phyloP scores from a whole-genome alignment of 2,113 vertebrate genomes.

The Mola mola region DNA sequence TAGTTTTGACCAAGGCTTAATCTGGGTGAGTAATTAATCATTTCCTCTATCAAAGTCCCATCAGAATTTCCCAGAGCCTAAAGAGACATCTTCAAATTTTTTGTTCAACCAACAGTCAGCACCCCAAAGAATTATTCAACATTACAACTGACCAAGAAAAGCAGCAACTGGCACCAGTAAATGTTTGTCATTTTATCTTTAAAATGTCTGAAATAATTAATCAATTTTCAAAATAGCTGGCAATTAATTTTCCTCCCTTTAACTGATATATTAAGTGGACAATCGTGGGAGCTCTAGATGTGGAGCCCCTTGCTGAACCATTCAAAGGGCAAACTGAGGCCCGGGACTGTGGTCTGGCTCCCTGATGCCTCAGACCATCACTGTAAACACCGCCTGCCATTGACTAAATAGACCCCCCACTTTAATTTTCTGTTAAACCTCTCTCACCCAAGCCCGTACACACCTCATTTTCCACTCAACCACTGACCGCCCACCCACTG shows the following conservation, averaged over 20 bases:
- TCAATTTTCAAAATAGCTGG: not conserved
- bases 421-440: constrained; percentile 70
- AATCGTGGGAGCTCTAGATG: constrained; percentile 1
- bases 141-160: no score
- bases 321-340: constrained; percentile 6
- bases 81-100: no score
- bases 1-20: no score
- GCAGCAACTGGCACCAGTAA: no score
- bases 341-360: constrained; percentile 38
- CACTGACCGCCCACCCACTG: constrained; percentile 18
- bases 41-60: no score
- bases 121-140: no score
- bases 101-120: no score
- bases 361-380: constrained; percentile 57
- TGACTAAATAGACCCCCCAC: constrained; percentile 65
- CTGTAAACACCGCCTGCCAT: constrained; percentile 42
- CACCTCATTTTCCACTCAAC: constrained; percentile 18
- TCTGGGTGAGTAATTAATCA: no score
- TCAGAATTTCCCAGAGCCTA: no score
- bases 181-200: no score
- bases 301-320: constrained; percentile 53
- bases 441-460: constrained; percentile 7
- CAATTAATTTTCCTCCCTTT: not conserved
- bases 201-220: no score
- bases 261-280: not conserved